phyloP scores from a whole-genome alignment of 1,140 invertebrate species.

The Diachasmimorpha longicaudata region DNA sequence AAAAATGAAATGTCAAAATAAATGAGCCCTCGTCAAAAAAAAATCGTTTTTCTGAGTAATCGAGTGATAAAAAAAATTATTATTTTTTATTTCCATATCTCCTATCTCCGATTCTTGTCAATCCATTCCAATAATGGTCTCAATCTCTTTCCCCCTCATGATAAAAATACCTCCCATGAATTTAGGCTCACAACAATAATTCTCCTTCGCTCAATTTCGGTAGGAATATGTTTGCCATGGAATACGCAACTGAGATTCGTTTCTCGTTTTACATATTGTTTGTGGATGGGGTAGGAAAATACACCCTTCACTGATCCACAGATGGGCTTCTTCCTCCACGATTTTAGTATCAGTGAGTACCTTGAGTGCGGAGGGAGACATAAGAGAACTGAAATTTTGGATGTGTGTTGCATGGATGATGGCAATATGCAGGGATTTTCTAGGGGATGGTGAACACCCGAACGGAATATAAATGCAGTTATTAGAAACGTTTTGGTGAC shows the following conservation, averaged over 20 bases:
- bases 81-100: not conserved
- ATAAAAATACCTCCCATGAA: not conserved
- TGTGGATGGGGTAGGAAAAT: conserved; percentile 17
- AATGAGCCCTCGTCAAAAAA: not conserved
- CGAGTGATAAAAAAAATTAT: too few species aligned
- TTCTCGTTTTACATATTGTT: conserved; percentile 46
- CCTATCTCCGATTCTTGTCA: not conserved
- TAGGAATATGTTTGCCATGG: not conserved
- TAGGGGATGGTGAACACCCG: conserved; percentile 27
- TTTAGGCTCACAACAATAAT: conserved; percentile 3
- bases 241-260: conserved; percentile 32
- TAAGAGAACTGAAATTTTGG: conserved; percentile 15
- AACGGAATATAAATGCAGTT: conserved; percentile 52
- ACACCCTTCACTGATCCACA: conserved; percentile 15
- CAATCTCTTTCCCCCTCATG: not conserved
- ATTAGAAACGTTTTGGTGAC: conserved; percentile 42
- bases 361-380: not conserved
- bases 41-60: too few species aligned
- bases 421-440: conserved; percentile 41
- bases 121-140: not conserved
- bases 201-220: conserved; percentile 2
- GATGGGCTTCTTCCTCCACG: conserved; percentile 30
- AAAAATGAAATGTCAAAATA: too few species aligned
- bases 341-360: not conserved
- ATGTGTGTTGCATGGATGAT: conserved; percentile 24